phyloP scores from a whole-genome alignment of 2,888 invertebrate genomes.

The Pristionchus maxplancki region DNA sequence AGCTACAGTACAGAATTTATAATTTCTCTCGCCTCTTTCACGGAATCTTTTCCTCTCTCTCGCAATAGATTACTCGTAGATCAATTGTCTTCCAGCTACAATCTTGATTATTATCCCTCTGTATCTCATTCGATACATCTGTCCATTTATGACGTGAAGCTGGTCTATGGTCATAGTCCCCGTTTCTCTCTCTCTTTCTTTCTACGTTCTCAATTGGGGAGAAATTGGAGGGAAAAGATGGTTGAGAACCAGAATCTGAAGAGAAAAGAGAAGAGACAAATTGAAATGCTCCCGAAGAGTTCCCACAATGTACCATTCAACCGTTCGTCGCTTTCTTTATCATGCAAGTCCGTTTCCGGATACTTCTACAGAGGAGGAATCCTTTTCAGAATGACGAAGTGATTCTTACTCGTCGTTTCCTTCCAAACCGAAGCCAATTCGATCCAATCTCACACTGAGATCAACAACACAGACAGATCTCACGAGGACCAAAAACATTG shows the following conservation, averaged over 20 bases:
- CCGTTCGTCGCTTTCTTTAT: not conserved
- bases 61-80: not conserved
- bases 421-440: conserved; percentile 26
- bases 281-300: not conserved
- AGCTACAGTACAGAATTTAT: not conserved
- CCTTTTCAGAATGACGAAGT: not conserved
- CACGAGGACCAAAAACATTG: not conserved
- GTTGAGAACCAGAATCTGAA: not conserved
- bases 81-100: not conserved
- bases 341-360: not conserved
- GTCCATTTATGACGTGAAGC: not conserved
- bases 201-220: not conserved
- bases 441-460: not conserved
- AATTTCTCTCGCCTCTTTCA: not conserved
- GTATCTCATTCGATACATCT: not conserved
- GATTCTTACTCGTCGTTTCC: not conserved
- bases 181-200: not conserved
- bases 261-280: not conserved
- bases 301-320: not conserved
- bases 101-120: not conserved
- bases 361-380: not conserved
- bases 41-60: not conserved
- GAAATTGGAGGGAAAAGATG: not conserved
- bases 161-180: not conserved
- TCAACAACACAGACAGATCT: not conserved